Base-by-base conservation (phyloP, 2,797 vertebrate species). In the Crenuchus spilurus region DNA sequence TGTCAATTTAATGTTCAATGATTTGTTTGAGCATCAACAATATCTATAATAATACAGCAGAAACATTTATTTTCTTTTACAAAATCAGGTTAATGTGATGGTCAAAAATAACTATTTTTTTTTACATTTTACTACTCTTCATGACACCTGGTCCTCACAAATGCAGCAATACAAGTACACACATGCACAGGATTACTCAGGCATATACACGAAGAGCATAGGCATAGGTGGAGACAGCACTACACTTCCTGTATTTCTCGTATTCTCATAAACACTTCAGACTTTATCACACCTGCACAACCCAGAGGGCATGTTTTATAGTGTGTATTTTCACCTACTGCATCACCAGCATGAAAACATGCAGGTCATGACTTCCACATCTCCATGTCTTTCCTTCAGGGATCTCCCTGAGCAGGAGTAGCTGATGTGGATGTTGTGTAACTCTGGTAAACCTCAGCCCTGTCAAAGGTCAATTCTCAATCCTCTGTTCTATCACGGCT, bases 211-310 rank as follows among this genome's bases (percentile, higher is more conserved):
- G 11, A 1, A 65, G 51, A 64, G 33, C 52, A 33, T n/a, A 26
- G 61, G 37, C 61, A 44, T 33, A 20, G n/a, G 28, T 44, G 26
- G 35, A 33, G 30, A n/a, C 31, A 37, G 33, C 20, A 24, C 26
- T 41, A 39, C 58, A 39, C n/a, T 35, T 58, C 30, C 31, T 35
- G 55, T 58, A 37, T 35, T 18, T 58, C 9, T 58, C 55, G 20
- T 20, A 58, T 58, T 58, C 55, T 18, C 55, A 58, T 20, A 58
- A 58, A 37, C 30, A 11, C 9, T 20, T 58, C 8, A 11, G 55
- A 37, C 14, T 30, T 55, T 30, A 55, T 55, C 30, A 55, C 55
- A 18, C 18, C 18, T 58, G 30, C 13, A 16, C 26, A 54, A 2
- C 51, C 51, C 51, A 30, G 26, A 54, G 55, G 55, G 55, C 30